A percentile compares a stretch with the other conserved stretches of the same genome.
phyloP scores from a whole-genome alignment of 2,113 vertebrate genomes.

The Lathamus discolor region DNA sequence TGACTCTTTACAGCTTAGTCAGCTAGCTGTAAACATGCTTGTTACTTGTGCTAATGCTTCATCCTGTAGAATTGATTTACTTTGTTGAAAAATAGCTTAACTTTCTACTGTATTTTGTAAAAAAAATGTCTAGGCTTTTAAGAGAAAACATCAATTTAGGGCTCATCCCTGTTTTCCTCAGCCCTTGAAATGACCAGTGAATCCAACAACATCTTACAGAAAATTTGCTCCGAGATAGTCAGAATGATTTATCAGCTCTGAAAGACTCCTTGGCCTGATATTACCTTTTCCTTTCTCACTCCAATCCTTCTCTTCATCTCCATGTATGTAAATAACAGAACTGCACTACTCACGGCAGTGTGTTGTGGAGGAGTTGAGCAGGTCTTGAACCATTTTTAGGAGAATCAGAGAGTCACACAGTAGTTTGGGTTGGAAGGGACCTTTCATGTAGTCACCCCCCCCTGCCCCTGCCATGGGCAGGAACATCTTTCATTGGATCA shows the following conservation, averaged over 20 bases:
- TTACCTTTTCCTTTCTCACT: neutral
- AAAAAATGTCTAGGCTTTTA: neutral
- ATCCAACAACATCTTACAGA: neutral
- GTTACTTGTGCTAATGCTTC: neutral
- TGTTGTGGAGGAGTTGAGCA: neutral
- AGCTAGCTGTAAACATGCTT: neutral
- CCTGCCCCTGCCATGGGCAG: neutral
- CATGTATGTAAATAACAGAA: neutral
- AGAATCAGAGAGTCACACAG: neutral
- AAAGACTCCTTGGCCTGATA: neutral
- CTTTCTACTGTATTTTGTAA: neutral
- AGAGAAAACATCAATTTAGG: neutral
- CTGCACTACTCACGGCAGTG: neutral
- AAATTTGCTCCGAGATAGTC: neutral
- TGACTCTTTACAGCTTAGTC: neutral
- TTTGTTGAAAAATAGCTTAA: neutral
- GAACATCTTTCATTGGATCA: neutral
- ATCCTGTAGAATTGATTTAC: neutral
- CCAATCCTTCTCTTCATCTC: neutral
- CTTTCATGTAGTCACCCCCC: neutral
- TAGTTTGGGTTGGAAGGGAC: neutral
- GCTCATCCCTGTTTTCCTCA: neutral
- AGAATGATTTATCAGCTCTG: neutral
- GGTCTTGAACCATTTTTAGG: neutral
- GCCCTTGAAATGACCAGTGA: neutral